phyloP scores from a whole-genome alignment of 2,113 vertebrate genomes.

The zebrafish (Danio rerio) region GRCz12tu NC_133188.1:40629501-40630000 shows the following conservation, averaged over 20 bases:
- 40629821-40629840: neutral
- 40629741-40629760: conserved; percentile 24
- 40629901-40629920: conserved; percentile 17
- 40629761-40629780: neutral
- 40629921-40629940: neutral
- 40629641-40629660: neutral
- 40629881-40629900: neutral
- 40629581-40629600: no score
- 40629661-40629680: neutral
- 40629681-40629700: neutral
- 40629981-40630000: neutral
- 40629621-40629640: neutral
- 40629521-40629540: neutral
- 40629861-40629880: neutral
- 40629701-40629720: neutral
- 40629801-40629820: conserved; percentile 12
- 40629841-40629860: conserved; percentile 1
- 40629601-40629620: neutral
- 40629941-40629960: neutral
- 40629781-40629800: neutral
- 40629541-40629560: neutral
- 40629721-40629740: conserved; percentile 18
- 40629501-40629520: neutral
- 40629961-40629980: neutral
- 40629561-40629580: neutral